phyloP scores from a whole-genome alignment of 2,113 vertebrate species.

The Apeltes quadracus region DNA sequence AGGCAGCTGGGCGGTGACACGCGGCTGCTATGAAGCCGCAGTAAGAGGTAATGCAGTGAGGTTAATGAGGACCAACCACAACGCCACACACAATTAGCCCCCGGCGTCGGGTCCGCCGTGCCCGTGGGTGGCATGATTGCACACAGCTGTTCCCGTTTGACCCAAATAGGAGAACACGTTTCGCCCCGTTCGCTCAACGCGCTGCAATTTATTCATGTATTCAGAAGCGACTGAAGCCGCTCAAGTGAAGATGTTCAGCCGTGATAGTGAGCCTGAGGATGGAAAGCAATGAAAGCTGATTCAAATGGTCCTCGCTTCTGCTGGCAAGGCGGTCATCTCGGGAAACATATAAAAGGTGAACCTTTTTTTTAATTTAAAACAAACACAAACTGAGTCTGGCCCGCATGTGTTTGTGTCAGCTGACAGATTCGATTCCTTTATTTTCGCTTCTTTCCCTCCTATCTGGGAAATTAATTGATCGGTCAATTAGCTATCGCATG shows the following conservation, averaged over 20 bases:
- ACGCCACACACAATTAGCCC: constrained; percentile 72
- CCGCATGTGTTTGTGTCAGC: constrained; percentile 10
- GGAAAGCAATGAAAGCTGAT: constrained; percentile 33
- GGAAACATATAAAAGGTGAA: background rate
- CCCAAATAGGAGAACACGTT: constrained; percentile 43
- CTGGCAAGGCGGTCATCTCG: background rate
- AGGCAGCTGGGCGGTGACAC: constrained; percentile 62
- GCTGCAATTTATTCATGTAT: constrained; percentile 45
- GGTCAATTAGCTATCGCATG: background rate
- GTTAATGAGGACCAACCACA: constrained; percentile 74
- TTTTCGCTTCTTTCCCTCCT: background rate
- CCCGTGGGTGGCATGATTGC: constrained; percentile 27
- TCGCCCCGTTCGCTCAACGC: constrained; percentile 45
- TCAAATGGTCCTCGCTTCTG: constrained; percentile 16
- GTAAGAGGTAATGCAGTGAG: constrained; percentile 69
- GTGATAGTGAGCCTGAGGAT: constrained; percentile 7
- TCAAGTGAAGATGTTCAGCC: constrained; percentile 13
- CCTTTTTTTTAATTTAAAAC: constrained; percentile 10
- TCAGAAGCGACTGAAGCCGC: constrained; percentile 24
- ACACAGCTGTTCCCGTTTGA: constrained; percentile 68
- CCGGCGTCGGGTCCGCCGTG: constrained; percentile 46
- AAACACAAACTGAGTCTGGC: background rate
- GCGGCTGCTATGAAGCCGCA: constrained; percentile 65
- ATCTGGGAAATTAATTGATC: constrained; percentile 5
- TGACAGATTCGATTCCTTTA: constrained; percentile 18